Base-by-base conservation (phyloP, 2,888 invertebrate genomes). In the Ectropis crepuscularia region DNA sequence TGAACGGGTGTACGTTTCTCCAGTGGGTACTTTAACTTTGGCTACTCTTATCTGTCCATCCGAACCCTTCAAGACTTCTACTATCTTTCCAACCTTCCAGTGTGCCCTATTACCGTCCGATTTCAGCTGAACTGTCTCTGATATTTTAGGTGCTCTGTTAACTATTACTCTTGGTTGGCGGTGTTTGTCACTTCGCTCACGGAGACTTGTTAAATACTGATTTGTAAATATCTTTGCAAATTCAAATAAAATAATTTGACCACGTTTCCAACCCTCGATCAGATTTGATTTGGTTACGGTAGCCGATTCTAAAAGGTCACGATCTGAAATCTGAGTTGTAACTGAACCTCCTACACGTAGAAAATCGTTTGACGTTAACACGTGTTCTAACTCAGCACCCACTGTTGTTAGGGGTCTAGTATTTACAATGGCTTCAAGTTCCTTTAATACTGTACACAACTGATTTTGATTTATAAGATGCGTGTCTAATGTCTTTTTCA, bases 51-150 rank as follows among this genome's bases (percentile, higher is more conserved):
- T 43, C 9, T 43, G 5, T 0, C 57, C 66, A 51, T 71, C 71
- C 0, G 38, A 0, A 5, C 65, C 62, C 42, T 61, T 45, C 0
- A 63, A 11, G 0, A 71, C n/a, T 0, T 37, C 8, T 0, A 43
- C 12, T 0, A 69, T 66, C 47, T 61, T 69, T 0, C 67, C 69
- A 8, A 71, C 68, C 28, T 63, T 69, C 71, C 71, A 71, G 9
- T 45, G 16, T 28, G 16, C 16, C 16, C 16, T 67, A 37, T 64
- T 59, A 0, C 10, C 5, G 0, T 64, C 67, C 6, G 37, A 54
- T 11, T 71, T 66, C 1, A 68, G 59, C 10, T 69, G 66, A 0
- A 68, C 66, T 4, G 67, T 46, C 0, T 67, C 45, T 6, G 57
- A 61, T 5, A 12, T 8, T 6, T 12, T 0, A 6, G 61, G 61